Conservation (phyloP, 2,113 vertebrate genomes). For the Callionymus lyra region DNA sequence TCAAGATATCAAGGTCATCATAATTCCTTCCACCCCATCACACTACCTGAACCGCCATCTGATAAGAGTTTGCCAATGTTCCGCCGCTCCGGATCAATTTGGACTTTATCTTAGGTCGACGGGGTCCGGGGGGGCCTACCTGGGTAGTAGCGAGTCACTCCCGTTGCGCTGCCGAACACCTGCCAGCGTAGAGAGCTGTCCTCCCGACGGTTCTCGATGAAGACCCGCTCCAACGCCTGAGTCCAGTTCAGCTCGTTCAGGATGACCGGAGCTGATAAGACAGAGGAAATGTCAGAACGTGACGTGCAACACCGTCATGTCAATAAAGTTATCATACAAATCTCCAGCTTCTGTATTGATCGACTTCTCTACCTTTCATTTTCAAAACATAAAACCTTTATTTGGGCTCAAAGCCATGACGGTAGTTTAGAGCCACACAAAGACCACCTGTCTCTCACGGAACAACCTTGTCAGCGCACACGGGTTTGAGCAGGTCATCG, state of each 20-base stretch:
- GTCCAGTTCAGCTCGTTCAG: conserved; percentile 98
- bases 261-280: conserved; percentile 78
- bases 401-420: neutral
- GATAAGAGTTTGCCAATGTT: conserved; percentile 50
- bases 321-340: no score
- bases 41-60: conserved; percentile 42
- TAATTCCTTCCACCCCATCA: conserved; percentile 48
- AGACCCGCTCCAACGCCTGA: conserved; percentile 84
- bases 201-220: conserved; percentile 85
- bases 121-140: conserved; percentile 61
- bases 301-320: no score
- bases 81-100: conserved; percentile 47
- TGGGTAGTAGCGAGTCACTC: conserved; percentile 93
- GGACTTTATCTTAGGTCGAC: conserved; percentile 42
- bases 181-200: conserved; percentile 95
- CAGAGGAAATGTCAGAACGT: neutral
- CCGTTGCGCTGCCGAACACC: conserved; percentile 93
- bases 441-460: conserved; percentile 17
- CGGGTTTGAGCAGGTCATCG: conserved; percentile 25
- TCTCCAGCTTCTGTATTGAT: no score
- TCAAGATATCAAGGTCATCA: conserved; percentile 52
- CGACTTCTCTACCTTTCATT: no score
- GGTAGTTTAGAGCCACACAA: conserved; percentile 3
- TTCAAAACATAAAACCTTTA: no score
- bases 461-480: conserved; percentile 39